Evolutionary conservation across 1,140 invertebrate species (phyloP).

Genomic region (Cotesia glomerata): DNA sequence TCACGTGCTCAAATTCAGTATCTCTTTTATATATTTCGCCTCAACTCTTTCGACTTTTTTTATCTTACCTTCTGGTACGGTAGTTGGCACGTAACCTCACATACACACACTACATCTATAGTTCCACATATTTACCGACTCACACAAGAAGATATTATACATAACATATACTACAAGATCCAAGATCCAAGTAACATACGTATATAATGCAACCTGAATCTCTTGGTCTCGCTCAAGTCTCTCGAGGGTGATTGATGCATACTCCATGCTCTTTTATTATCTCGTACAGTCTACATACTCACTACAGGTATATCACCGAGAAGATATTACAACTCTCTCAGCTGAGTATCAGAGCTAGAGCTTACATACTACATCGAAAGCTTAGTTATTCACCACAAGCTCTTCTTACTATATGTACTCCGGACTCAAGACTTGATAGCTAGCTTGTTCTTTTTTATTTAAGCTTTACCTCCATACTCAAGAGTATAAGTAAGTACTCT

Average conservation of each 20-base stretch:
- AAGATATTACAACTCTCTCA: background rate
- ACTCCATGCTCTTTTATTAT: conserved; percentile 20
- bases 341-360: too few relatives aligned
- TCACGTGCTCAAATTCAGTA: conserved; percentile 13
- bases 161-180: background rate
- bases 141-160: conserved; percentile 6
- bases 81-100: conserved; percentile 15
- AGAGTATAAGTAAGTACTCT: background rate
- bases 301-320: conserved; percentile 5
- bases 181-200: conserved; percentile 1
- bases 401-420: background rate
- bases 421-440: too few relatives aligned
- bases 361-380: background rate
- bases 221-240: background rate
- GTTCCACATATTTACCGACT: background rate
- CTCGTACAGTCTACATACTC: conserved; percentile 12
- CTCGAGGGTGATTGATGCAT: conserved; percentile 21
- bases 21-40: conserved; percentile 8
- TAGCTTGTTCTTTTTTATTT: too few relatives aligned
- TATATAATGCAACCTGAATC: conserved; percentile 30
- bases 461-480: too few relatives aligned
- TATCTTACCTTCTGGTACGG: background rate
- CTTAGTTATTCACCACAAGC: background rate
- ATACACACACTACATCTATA: conserved; percentile 14
- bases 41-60: conserved; percentile 15